Conservation (phyloP, 1,140 invertebrate genomes). For the Caerostris extrusa region DNA sequence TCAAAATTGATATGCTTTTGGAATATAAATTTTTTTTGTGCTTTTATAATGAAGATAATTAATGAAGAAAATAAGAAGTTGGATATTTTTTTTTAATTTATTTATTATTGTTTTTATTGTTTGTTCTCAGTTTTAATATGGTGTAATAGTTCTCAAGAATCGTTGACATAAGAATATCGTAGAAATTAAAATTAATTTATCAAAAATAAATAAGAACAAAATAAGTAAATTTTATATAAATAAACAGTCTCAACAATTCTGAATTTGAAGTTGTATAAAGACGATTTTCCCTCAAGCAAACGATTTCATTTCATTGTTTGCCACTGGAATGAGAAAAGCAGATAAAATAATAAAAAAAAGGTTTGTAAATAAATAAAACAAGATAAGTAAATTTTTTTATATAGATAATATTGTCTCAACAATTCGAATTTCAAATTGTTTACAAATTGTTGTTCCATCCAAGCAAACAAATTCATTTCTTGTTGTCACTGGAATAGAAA, state of each 20-base stretch:
- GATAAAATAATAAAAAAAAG: no score
- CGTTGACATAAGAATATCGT: not conserved
- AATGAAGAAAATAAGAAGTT: not conserved
- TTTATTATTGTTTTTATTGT: not conserved
- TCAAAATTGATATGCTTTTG: conserved; percentile 5
- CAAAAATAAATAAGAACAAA: no score
- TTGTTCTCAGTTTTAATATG: not conserved
- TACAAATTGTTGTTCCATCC: no score
- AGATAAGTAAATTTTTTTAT: not conserved
- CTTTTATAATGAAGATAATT: not conserved
- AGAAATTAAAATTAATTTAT: no score
- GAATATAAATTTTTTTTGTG: not conserved
- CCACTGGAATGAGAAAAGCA: no score
- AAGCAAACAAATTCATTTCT: no score
- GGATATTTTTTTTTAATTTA: not conserved
- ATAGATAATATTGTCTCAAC: not conserved
- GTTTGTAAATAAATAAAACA: no score
- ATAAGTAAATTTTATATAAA: not conserved
- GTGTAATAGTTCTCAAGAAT: not conserved
- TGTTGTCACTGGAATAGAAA: not conserved
- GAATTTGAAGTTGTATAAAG: not conserved
- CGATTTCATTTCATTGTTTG: no score
- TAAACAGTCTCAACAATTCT: not conserved
- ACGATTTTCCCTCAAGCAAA: no score
- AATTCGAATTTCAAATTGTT: not conserved